A percentile compares a stretch with the other conserved stretches of the same genome.
Evolutionary conservation across 2,888 invertebrate species (phyloP).

Genomic region (Drosophila anomalata): DNA sequence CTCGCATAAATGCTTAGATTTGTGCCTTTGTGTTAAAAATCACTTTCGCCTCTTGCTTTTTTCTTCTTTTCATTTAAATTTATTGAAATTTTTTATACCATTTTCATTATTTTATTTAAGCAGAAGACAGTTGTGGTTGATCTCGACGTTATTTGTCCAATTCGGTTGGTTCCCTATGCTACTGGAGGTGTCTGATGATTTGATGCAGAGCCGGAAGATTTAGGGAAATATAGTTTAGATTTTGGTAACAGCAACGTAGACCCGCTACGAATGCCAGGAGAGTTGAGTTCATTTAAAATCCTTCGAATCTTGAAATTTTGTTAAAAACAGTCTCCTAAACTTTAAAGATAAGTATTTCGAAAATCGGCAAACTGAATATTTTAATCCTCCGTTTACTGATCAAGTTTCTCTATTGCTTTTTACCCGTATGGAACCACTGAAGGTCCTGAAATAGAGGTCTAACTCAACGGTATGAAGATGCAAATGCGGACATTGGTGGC

Average conservation of each 20-base stretch:
- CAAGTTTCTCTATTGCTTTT: conserved; percentile 18
- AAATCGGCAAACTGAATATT: neutral
- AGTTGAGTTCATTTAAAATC: neutral
- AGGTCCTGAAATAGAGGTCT: conserved; percentile 30
- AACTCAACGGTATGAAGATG: conserved; percentile 19
- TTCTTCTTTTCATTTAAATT: conserved; percentile 11
- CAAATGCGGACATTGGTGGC: conserved; percentile 22
- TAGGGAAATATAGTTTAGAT: too few species aligned
- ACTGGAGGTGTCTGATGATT: conserved; percentile 15
- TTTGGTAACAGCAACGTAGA: conserved; percentile 34
- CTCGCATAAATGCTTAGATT: conserved; percentile 33
- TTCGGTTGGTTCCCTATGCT: conserved; percentile 16
- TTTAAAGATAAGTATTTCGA: neutral
- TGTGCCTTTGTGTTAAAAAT: conserved; percentile 55
- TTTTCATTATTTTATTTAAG: conserved; percentile 21
- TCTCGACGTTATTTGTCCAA: conserved; percentile 32
- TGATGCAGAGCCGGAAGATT: conserved; percentile 12
- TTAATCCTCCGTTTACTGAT: conserved; percentile 5
- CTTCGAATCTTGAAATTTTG: neutral
- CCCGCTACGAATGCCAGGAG: conserved; percentile 45
- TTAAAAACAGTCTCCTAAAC: neutral
- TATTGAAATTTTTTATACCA: conserved; percentile 1
- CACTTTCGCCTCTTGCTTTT: conserved; percentile 20
- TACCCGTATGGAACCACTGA: conserved; percentile 37
- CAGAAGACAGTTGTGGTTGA: conserved; percentile 31